Conservation (phyloP, 2,888 invertebrate genomes). For the Drosophila pseudotalamancana region DNA sequence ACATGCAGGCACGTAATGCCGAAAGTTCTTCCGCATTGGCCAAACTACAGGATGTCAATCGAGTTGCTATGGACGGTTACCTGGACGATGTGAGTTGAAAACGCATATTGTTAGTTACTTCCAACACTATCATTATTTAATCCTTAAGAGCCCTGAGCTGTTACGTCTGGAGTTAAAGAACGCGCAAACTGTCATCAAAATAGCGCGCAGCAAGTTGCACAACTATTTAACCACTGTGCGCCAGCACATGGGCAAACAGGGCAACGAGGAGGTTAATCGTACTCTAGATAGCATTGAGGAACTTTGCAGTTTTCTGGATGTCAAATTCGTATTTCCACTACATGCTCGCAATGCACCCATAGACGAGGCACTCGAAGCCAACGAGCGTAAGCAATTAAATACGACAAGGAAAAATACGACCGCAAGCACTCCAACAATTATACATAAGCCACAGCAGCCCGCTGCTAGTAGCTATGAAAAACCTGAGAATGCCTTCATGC, state of each 20-base stretch:
- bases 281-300: conserved; percentile 85
- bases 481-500: conserved; percentile 82
- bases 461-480: conserved; percentile 69
- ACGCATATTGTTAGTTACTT: background rate
- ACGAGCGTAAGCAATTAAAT: conserved; percentile 77
- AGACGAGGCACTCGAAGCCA: conserved; percentile 84
- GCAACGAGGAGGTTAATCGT: conserved; percentile 78
- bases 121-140: background rate
- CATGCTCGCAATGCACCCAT: conserved; percentile 74
- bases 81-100: conserved; percentile 81
- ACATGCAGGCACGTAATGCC: conserved; percentile 78
- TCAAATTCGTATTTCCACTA: conserved; percentile 80
- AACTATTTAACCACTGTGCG: conserved; percentile 84
- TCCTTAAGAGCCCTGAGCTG: conserved; percentile 84
- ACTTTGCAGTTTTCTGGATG: conserved; percentile 82
- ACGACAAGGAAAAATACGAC: conserved; percentile 13
- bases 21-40: conserved; percentile 73
- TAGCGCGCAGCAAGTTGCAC: conserved; percentile 84
- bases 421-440: background rate
- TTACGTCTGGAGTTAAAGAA: conserved; percentile 84
- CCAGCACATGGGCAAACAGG: conserved; percentile 76
- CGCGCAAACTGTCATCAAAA: conserved; percentile 84
- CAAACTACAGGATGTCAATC: conserved; percentile 73
- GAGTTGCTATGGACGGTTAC: conserved; percentile 84
- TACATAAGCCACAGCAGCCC: background rate